Evolutionary conservation across 2,797 vertebrate species (phyloP).

Genomic region (Ptychobarbus kaznakovi): DNA sequence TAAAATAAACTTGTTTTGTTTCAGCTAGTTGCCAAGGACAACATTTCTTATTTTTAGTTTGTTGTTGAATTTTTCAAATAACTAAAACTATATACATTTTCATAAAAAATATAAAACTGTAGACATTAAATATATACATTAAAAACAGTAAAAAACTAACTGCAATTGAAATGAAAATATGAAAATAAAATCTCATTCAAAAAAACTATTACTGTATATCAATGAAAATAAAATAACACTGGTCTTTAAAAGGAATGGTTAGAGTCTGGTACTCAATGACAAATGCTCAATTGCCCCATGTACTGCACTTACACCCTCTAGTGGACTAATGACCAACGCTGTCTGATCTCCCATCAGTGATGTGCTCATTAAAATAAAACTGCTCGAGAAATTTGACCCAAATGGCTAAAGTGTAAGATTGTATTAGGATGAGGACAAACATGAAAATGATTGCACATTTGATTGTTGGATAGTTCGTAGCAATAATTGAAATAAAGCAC

Average conservation of each 20-base stretch:
- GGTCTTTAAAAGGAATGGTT: not conserved
- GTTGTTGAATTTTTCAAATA: not conserved
- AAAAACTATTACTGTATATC: not conserved
- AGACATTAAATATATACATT: too few species aligned
- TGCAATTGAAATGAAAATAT: not conserved
- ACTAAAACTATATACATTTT: not conserved
- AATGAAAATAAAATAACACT: not conserved
- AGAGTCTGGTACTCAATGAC: not conserved
- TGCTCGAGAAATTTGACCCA: not conserved
- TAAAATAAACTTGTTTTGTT: not conserved
- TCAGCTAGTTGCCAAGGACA: not conserved
- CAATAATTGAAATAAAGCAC: not conserved
- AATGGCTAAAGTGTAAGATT: not conserved
- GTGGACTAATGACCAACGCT: constrained; percentile 3
- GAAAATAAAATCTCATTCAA: not conserved
- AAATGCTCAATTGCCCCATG: constrained; percentile 27
- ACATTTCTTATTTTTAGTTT: not conserved
- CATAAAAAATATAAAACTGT: not conserved
- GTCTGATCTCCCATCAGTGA: not conserved
- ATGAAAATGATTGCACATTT: not conserved
- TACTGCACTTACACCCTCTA: constrained; percentile 39
- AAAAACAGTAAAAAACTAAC: too few species aligned
- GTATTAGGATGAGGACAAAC: not conserved
- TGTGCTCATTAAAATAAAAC: not conserved
- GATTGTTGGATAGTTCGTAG: not conserved